A percentile compares a stretch with the other conserved stretches of the same genome.
Conservation (phyloP, 2,797 vertebrate species). For the Botia almorhae region DNA sequence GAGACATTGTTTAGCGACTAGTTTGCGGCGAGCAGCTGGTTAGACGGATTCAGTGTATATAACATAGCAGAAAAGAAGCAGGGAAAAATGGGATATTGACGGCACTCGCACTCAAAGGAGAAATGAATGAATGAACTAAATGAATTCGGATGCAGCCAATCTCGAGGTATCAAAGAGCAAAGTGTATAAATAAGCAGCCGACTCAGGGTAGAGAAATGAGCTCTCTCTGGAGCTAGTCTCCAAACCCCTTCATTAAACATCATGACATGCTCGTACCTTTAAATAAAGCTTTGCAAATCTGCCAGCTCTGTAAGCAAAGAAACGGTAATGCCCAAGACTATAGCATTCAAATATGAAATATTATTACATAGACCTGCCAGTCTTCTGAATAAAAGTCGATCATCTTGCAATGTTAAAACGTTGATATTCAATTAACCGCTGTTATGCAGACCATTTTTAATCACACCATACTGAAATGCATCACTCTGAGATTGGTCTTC, state of each 20-base stretch:
- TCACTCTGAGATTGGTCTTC: neutral
- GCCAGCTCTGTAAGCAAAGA: conserved; percentile 24
- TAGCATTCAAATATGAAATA: conserved; percentile 41
- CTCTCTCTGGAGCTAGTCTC: conserved; percentile 33
- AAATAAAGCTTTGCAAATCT: conserved; percentile 46
- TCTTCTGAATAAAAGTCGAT: conserved; percentile 31
- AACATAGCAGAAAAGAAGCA: conserved; percentile 15
- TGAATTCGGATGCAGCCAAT: conserved; percentile 44
- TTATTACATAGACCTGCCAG: conserved; percentile 19
- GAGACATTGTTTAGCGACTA: conserved; percentile 27
- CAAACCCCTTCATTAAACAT: conserved; percentile 49
- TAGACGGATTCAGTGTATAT: conserved; percentile 28
- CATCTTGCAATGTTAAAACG: conserved; percentile 17
- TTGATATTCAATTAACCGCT: conserved; percentile 12
- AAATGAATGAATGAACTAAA: conserved; percentile 40
- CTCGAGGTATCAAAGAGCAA: conserved; percentile 36
- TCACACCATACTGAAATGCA: conserved; percentile 6
- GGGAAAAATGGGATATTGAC: conserved; percentile 36
- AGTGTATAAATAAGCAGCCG: conserved; percentile 36
- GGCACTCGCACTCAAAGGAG: conserved; percentile 38
- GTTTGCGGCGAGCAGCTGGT: conserved; percentile 37
- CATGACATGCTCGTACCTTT: conserved; percentile 32
- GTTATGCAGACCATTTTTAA: neutral
- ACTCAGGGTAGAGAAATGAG: conserved; percentile 19
- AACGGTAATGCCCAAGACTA: conserved; percentile 38